These are phyloP conservation scores for Peribatodes rhomboidaria DNA, from an alignment of 2,888 invertebrate genomes.

Conservation along the genomic window DNA sequence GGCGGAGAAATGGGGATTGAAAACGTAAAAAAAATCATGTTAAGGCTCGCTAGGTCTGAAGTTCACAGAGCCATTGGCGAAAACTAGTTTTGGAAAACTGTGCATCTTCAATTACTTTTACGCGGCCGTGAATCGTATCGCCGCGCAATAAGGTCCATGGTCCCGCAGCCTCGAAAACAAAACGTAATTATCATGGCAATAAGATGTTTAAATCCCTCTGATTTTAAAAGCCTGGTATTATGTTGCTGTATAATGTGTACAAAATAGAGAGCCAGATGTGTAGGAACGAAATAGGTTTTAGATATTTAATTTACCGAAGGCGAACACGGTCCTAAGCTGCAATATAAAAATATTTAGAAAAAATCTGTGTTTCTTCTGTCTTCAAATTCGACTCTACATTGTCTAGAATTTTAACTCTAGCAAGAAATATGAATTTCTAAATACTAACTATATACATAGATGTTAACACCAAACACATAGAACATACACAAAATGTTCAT, in stretches of 20 bases:
- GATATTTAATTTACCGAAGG: slow-evolving; percentile 22
- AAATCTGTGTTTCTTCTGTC: background rate
- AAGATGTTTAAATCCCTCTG: too few relatives aligned
- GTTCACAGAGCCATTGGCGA: too few relatives aligned
- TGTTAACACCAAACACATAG: too few relatives aligned
- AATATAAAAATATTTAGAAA: slow-evolving; percentile 9
- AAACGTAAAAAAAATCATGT: too few relatives aligned
- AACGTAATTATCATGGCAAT: too few relatives aligned
- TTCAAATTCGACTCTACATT: background rate
- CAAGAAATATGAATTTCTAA: background rate
- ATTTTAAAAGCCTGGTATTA: background rate
- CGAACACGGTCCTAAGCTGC: slow-evolving; percentile 34
- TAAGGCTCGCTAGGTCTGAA: too few relatives aligned
- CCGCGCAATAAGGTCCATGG: too few relatives aligned
- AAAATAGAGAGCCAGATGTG: slow-evolving; percentile 1
- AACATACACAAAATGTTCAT: too few relatives aligned
- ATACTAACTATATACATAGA: too few relatives aligned
- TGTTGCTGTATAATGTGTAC: background rate
- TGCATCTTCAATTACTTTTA: background rate
- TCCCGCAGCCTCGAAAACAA: too few relatives aligned
- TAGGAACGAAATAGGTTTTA: slow-evolving; percentile 20
- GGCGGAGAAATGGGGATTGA: too few relatives aligned
- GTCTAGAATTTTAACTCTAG: background rate
- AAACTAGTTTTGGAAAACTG: background rate
- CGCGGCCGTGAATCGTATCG: too few relatives aligned